These are phyloP conservation scores for Aphelocoma californica DNA, from an alignment of 2,797 vertebrate genomes.

Conservation along the genomic window DNA sequence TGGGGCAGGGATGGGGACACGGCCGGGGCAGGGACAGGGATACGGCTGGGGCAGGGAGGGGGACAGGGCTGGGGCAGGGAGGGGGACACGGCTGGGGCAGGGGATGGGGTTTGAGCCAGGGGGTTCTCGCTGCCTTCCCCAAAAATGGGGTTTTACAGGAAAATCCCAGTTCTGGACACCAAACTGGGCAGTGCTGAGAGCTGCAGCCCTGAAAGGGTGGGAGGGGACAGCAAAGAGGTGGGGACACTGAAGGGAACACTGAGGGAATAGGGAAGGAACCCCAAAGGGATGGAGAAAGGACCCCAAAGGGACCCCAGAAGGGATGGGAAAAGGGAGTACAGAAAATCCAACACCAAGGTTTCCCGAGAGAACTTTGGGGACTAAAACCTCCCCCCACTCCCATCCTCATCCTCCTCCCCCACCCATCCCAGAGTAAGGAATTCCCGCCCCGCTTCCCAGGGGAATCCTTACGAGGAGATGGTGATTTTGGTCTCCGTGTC, in stretches of 20 bases:
- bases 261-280: too few relatives aligned
- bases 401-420: background rate
- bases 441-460: background rate
- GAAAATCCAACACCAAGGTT: background rate
- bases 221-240: too few relatives aligned
- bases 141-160: background rate
- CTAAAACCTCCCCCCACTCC: background rate
- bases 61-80: too few relatives aligned
- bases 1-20: too few relatives aligned
- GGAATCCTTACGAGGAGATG: conserved; percentile 88
- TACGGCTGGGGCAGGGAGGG: too few relatives aligned
- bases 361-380: background rate
- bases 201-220: too few relatives aligned
- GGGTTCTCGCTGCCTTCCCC: background rate
- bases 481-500: conserved; percentile 97
- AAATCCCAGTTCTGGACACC: background rate
- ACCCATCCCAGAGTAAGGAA: fast-evolving
- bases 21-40: too few relatives aligned
- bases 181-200: background rate
- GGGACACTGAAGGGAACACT: too few relatives aligned
- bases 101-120: too few relatives aligned
- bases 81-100: too few relatives aligned
- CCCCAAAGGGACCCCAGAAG: background rate
- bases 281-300: background rate
- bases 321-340: background rate